A percentile compares a stretch with the other conserved stretches of the same genome.
phyloP scores from a whole-genome alignment of 1,140 invertebrate genomes.

The Scylla paramamosain region DNA sequence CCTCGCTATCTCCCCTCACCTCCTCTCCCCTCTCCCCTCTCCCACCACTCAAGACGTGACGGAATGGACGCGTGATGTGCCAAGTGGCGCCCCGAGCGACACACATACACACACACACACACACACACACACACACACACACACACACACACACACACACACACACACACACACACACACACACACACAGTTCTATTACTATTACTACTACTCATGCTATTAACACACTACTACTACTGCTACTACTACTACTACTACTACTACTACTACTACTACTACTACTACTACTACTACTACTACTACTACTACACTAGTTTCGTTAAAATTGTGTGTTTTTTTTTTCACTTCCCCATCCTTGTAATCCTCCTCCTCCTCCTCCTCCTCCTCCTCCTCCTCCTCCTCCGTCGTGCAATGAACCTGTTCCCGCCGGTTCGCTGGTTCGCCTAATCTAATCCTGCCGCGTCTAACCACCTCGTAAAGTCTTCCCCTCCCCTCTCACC shows the following conservation, averaged over 20 bases:
- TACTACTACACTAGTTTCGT: background rate
- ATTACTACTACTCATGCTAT: background rate
- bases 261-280: background rate
- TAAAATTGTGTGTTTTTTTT: background rate
- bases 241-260: background rate
- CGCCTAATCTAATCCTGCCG: background rate
- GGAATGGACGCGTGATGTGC: background rate
- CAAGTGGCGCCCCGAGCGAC: background rate
- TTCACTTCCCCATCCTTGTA: background rate
- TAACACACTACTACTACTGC: too few species aligned
- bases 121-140: too few species aligned
- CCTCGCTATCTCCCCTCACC: background rate
- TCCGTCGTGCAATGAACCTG: background rate
- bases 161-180: slow-evolving; percentile 8
- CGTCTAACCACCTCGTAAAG: background rate
- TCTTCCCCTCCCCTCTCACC: background rate
- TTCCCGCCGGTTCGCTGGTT: background rate
- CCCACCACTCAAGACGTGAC: background rate
- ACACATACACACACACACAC: too few species aligned
- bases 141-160: too few species aligned
- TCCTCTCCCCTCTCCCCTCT: background rate
- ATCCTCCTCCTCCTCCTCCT: background rate
- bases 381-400: slow-evolving; percentile 8
- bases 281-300: too few species aligned
- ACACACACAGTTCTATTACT: background rate